Base-by-base conservation (phyloP, 2,797 vertebrate species). In the Merluccius polli region DNA sequence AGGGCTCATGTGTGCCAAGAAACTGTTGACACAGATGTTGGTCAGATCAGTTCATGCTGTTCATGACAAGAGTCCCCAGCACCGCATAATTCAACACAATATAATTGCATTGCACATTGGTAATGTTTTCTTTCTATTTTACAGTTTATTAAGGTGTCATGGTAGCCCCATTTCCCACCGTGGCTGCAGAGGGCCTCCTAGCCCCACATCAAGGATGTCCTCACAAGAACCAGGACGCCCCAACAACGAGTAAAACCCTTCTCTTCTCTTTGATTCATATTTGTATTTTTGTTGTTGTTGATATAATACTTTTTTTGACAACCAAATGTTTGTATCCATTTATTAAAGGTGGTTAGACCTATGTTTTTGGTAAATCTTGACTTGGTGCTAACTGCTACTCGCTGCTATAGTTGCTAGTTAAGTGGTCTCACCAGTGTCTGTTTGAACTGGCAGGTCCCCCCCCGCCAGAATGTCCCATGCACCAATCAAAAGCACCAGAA, bases 401-500 rank as follows among this genome's bases (percentile, higher is more conserved):
- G n/a, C 59, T 65, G 59, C 59, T 27, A 11, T 27, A 27, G 59
- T 24, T 65, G 68, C 68, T 70, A 31, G 68, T 18, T n/a, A 32
- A 27, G 5, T 32, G 16, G 30, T 32, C 38, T 52, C 16, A 52
- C 27, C 36, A 31, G 18, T 70, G 38, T 74, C 63, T 69, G 27
- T 70, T 16, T 71, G 21, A 68, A 41, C 24, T 68, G 21, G 68
- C 76, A 86, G 88, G 73, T 59, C 15, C 77, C 13, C 81, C 88
- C 24, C 83, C 59, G 10, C 27, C 59, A 27, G 59, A 65, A 27
- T 65, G 59, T 27, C 59, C 59, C 59, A 65, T 65, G 59, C 59
- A 63, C 59, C 59, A 27, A 63, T 11, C 59, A 11, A 63, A 63
- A 63, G 59, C 24, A 11, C 27, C 59, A 63, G 59, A 63, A 11